Evolutionary conservation across 2,888 invertebrate genomes (phyloP), one percentile per base, ranked within the genome.

Genomic region (Silvanus unidentatus): DNA sequence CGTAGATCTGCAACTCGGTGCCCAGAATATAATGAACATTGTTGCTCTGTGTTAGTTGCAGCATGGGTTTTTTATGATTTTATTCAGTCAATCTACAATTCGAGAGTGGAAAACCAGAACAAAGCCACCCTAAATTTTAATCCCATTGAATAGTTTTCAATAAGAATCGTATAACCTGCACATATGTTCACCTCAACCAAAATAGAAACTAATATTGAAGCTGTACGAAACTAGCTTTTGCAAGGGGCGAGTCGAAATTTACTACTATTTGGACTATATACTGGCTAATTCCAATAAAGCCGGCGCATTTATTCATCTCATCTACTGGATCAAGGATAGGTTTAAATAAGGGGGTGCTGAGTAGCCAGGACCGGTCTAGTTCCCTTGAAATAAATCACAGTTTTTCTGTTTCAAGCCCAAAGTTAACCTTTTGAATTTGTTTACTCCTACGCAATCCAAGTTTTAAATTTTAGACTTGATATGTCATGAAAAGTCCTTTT

Each of bases 141-240:
- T 65, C 64, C 66, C 63, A 57, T 59, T 65, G 68, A 70, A 69
- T 71, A 69, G 63, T 68, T 72, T 70, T 67, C 69, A 71, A 70
- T 71, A 63, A 60, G 71, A 72, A 67, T 70, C 71, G 69, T 69
- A 72, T 72, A 70, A 70, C 69, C 69, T 64, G 68, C 72, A 71
- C 72, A 72, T 72, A 72, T 72, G 72, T 69, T 72, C 68, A 68
- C 59, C 63, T 68, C 57, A 60, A 61, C 64, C 58, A 55, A 48
- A 37, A 16, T 48, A 61, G 63, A 68, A 66, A 54, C 40, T 48
- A 66, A 55, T 64, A 59, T 65, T 42, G 66, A 60, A 40, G 22
- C 22, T 8, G 22, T 22, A 3, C 3, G 8, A 22, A 22, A 22
- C 22, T 22, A 22, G 8, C 22, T 8, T 22, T 5, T 22, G 8